Percentiles rank a stretch among this genome's conserved stretches.
Conservation (phyloP, 2,113 vertebrate genomes). For the Catharus fuscescens region DNA sequence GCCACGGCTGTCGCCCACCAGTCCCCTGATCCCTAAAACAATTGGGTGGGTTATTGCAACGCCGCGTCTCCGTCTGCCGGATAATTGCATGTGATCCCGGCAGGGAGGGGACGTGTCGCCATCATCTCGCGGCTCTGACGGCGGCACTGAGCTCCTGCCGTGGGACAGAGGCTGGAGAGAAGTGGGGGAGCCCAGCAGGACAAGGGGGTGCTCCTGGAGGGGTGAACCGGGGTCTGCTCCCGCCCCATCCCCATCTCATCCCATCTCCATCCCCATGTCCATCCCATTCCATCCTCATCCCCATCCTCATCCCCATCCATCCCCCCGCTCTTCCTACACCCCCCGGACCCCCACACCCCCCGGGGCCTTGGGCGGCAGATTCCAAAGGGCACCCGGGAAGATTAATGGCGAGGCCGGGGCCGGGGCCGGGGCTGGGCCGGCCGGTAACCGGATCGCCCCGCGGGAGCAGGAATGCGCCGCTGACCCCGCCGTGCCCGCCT, state of each 20-base stretch:
- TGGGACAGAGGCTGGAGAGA: not conserved
- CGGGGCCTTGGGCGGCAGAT: constrained; percentile 19
- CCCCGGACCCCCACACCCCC: not conserved
- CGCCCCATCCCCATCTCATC: not conserved
- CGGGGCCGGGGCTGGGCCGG: not conserved
- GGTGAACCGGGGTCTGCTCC: rapidly evolving
- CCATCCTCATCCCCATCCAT: not conserved
- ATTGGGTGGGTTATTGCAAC: not conserved
- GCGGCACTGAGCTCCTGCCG: rapidly evolving
- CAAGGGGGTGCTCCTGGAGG: rapidly evolving
- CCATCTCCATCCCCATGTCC: no score
- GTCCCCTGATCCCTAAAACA: not conserved
- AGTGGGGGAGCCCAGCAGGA: rapidly evolving
- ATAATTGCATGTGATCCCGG: not conserved
- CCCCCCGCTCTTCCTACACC: not conserved
- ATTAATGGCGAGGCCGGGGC: constrained; percentile 29
- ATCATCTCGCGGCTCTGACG: not conserved
- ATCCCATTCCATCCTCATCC: not conserved
- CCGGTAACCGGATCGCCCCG: constrained; percentile 32
- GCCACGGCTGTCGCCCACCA: not conserved
- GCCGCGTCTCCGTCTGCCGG: not conserved
- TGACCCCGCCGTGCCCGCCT: constrained; percentile 4
- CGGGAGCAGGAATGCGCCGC: constrained; percentile 28
- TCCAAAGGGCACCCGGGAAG: constrained; percentile 58
- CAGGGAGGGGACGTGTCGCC: not conserved